phyloP scores from a whole-genome alignment of 2,113 vertebrate species.

The Lagenorhynchus albirostris region DNA sequence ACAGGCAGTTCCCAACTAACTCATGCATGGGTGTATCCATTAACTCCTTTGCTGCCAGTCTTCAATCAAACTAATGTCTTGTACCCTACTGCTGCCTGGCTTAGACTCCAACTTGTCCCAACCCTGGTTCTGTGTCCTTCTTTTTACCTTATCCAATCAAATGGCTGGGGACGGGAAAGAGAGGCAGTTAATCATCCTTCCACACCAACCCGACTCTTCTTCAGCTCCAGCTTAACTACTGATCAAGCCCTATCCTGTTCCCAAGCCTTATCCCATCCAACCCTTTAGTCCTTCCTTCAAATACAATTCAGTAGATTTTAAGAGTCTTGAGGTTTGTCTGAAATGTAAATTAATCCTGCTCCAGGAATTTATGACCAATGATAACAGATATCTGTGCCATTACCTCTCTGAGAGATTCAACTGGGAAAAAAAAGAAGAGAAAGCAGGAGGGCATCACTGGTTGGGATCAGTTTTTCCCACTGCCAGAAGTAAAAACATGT shows the following conservation, averaged over 20 bases:
- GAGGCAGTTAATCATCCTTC: neutral
- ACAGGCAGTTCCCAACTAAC: neutral
- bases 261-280: neutral
- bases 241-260: neutral
- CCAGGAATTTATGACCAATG: neutral
- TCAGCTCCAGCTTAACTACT: neutral
- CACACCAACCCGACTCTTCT: neutral
- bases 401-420: neutral
- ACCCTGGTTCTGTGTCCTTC: neutral
- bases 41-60: neutral
- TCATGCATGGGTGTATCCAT: neutral
- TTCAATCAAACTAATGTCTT: neutral
- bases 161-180: neutral
- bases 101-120: neutral
- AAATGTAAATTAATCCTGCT: neutral
- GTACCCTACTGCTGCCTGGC: neutral
- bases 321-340: neutral
- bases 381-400: neutral
- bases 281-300: conserved; percentile 4
- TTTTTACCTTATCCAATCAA: neutral
- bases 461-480: neutral
- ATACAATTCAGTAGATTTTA: neutral
- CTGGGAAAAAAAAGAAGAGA: neutral
- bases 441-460: neutral
- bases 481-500: neutral